Evolutionary conservation across 2,113 vertebrate species (phyloP), one percentile per base, ranked within the genome.

Genomic region (Colaptes auratus): DNA sequence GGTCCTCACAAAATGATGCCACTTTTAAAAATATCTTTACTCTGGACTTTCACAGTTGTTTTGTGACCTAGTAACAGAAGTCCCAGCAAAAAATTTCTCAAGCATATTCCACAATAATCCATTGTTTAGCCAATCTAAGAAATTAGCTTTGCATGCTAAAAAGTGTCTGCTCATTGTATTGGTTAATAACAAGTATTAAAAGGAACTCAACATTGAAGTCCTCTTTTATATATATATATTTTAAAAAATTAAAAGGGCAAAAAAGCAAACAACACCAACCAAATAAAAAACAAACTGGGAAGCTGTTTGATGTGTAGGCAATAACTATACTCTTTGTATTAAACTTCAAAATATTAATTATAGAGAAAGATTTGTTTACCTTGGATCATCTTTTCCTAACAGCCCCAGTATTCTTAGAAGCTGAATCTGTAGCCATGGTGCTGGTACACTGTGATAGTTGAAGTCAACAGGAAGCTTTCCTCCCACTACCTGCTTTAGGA

Each of bases 371-470:
- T 39, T 4, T 55, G 15, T 52, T 97, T 98, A 99, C 99, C 98
- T 98, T 83, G 96, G 98, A 95, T 99, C 99, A 64, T 98, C 98
- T 97, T 99, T 99, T 79, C 99, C 99, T 64, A 99, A 98, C 52
- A 99, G 96, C 42, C 98, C 97, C 36, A 99, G 93, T 93, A 99
- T 99, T 96, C 98, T 98, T 74, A 99, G 97, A 83, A 99, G 99
- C 94, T 99, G 99, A 72, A 99, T 99, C 92, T 99, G 99, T 85
- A 99, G 95, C 99, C 99, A 99, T 2, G 99, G 99, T 48, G 99
- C 99, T 48, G 99, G 99, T 25, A 99, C 98, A 9, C 98, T 99
- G 96, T 99, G 99, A 94, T 99, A 99, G 94, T 98, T 99, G 96
- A 99, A 99, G 92, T 99, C 99, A 83, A 98, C 73, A 5, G 99